Conservation (phyloP, 2,888 invertebrate genomes). For the Willowsia nigromaculata region DNA sequence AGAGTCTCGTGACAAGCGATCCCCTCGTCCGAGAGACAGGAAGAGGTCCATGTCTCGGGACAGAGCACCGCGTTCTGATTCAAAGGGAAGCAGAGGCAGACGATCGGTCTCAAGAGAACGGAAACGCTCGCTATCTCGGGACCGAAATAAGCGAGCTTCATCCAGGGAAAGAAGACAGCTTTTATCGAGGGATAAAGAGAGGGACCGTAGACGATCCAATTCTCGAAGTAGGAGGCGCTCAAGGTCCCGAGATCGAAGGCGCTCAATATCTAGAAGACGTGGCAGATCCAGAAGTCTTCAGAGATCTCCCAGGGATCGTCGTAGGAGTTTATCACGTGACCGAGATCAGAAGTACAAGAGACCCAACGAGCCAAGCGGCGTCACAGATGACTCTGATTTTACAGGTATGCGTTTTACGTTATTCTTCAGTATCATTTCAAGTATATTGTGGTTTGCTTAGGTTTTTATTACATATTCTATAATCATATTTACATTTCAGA, state of each 20-base stretch:
- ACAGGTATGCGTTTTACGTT: not conserved
- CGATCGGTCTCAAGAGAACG: conserved; percentile 35
- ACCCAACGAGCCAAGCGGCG: not conserved
- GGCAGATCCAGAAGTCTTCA: conserved; percentile 41
- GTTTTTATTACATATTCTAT: too few relatives aligned
- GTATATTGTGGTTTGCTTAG: too few relatives aligned
- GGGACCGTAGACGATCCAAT: conserved; percentile 33
- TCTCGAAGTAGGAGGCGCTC: conserved; percentile 37
- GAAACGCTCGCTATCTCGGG: conserved; percentile 25
- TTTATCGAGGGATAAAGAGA: not conserved
- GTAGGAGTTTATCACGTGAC: not conserved
- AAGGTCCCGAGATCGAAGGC: conserved; percentile 39
- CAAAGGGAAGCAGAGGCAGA: conserved; percentile 40
- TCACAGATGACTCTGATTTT: conserved; percentile 8
- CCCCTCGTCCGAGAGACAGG: conserved; percentile 29
- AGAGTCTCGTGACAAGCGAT: not conserved
- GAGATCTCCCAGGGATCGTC: conserved; percentile 80
- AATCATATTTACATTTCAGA: not conserved
- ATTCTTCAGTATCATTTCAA: too few relatives aligned
- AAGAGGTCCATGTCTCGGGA: conserved; percentile 18
- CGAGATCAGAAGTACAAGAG: not conserved
- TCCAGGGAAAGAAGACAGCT: conserved; percentile 45
- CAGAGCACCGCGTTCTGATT: conserved; percentile 1
- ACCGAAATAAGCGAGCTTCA: not conserved
- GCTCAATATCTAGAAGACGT: not conserved